Base-by-base conservation (phyloP, 1,140 invertebrate species). In the Lordiphosa stackelbergi region DNA sequence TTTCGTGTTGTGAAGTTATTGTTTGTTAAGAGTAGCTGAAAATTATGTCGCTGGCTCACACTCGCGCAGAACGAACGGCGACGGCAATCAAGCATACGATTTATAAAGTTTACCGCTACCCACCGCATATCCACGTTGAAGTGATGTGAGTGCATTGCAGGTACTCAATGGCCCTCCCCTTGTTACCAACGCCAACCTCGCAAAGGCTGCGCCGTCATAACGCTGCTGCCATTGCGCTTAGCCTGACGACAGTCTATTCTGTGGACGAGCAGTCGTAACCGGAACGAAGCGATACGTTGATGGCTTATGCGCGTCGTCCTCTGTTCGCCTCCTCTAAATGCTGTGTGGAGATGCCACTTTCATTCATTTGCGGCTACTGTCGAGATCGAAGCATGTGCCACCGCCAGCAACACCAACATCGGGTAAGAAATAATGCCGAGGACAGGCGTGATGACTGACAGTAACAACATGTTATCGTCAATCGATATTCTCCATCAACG, bases 201-300 rank as follows among this genome's bases (percentile, higher is more conserved):
- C 11, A 31, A 49, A 55, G 53, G 55, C 48, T 22, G 22, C 31
- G 55, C 46, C 8, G 42, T 28, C 56, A 51, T 24, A 10, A 45
- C 57, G 45, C 60, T 52, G 60, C 24, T 10, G n/a, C 58, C 24
- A 41, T 59, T 31, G 61, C 7, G 0, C 10, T 69, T 22, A 56
- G 43, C 56, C 34, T 41, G 72, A 68, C 66, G 74, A 73, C 62
- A 68, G 65, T 40, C 47, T 40, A n/a, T n/a, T n/a, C 41, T 28
- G 51, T 52, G 48, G 53, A 53, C 60, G 19, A 66, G 42, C n/a
- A 45, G 56, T 58, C 56, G 48, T 28, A 55, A 38, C 22, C 43
- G 78, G 73, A 66, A 71, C 74, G 65, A 79, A 68, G 68, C 74
- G 74, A n/a, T 79, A 71, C 69, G 74, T 79, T 78, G 74, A 79